These are phyloP conservation scores for Trissonchulus sp. DNA, from an alignment of 2,888 invertebrate species.

Conservation along the genomic window DNA sequence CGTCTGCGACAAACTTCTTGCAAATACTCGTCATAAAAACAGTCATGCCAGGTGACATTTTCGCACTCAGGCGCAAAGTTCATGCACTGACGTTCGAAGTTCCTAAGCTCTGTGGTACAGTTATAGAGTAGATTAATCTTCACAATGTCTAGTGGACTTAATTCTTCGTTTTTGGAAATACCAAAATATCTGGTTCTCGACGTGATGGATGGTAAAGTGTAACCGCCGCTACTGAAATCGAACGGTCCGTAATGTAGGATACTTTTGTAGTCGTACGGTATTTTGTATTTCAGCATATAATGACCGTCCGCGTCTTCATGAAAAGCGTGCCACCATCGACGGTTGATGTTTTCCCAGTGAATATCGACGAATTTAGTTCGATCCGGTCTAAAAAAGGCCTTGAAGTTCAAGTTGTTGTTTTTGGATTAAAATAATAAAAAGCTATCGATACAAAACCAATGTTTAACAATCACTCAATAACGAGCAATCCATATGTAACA, in stretches of 20 bases:
- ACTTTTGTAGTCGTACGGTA: constrained; percentile 25
- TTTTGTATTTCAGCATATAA: constrained; percentile 26
- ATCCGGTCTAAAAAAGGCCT: constrained; percentile 11
- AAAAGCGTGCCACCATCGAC: constrained; percentile 17
- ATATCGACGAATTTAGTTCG: constrained; percentile 13
- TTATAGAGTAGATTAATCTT: constrained; percentile 27
- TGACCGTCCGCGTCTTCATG: constrained; percentile 25
- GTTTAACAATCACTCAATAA: no score
- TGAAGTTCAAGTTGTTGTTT: no score
- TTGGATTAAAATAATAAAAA: no score
- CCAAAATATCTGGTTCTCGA: background rate
- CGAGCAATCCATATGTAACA: no score
- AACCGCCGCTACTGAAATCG: constrained; percentile 6
- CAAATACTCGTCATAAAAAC: background rate
- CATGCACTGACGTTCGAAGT: background rate
- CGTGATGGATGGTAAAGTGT: constrained; percentile 8
- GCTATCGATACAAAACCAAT: no score
- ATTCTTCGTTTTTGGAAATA: constrained; percentile 9
- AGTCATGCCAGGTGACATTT: background rate
- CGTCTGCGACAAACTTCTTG: background rate
- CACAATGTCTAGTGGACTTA: constrained; percentile 21
- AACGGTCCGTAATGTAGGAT: constrained; percentile 17
- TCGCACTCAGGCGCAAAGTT: constrained; percentile 12
- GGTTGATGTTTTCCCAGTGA: constrained; percentile 13
- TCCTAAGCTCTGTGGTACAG: constrained; percentile 5